Conservation (phyloP, 2,797 vertebrate species). For the Tragelaphus eurycerus region DNA sequence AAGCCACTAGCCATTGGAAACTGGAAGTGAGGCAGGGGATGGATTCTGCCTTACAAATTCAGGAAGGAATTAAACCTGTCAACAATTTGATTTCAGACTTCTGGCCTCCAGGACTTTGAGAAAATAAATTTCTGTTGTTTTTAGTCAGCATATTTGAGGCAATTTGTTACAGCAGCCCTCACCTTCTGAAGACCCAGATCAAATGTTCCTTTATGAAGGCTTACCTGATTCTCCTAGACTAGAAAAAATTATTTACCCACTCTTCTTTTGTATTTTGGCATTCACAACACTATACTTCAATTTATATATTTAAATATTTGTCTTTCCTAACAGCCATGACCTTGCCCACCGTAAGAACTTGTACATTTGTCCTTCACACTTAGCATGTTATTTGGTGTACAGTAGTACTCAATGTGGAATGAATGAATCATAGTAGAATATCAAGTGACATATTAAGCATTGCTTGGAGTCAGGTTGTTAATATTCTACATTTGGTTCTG, state of each 20-base stretch:
- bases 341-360: neutral
- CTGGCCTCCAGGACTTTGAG: neutral
- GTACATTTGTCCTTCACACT: neutral
- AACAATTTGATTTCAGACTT: neutral
- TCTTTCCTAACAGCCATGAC: neutral
- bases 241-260: neutral
- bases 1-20: neutral
- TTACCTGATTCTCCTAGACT: neutral
- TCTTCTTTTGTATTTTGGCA: neutral
- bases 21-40: neutral
- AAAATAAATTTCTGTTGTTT: constrained; percentile 1
- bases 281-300: neutral
- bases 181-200: neutral
- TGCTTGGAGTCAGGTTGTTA: neutral
- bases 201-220: neutral
- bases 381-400: neutral
- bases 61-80: neutral
- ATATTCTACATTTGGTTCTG: neutral
- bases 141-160: neutral
- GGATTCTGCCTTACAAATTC: neutral
- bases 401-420: neutral
- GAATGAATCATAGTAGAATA: neutral
- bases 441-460: neutral
- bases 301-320: neutral
- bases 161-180: neutral